Base-by-base conservation (phyloP, 2,797 vertebrate species). In the Sebastes steindachneri region DNA sequence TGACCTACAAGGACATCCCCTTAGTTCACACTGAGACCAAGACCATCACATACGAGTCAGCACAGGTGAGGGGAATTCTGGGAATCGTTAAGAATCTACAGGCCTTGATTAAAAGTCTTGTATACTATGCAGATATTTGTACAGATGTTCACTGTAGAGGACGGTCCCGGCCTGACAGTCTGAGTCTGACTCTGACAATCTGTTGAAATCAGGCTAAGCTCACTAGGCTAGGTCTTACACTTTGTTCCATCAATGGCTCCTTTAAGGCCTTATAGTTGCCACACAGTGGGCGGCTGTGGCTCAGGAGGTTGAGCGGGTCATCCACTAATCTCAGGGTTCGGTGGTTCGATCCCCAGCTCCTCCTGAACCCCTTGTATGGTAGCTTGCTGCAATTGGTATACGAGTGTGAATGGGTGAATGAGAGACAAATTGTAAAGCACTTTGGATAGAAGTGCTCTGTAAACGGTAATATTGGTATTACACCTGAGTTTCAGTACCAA, bases 21-120 rank as follows among this genome's bases (percentile, higher is more conserved):
- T 95, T 99, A n/a, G 96, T 99, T 82, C 98, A 99, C 92, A 99
- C 98, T 0, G 98, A 99, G 91, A 99, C 97, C n/a, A 99, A 99
- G 95, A 99, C 98, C 89, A 98, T 99, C 94, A 99, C 97, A 7
- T 99, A 99, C 0, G 98, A 99, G 93, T 98, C 98, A 77, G 97
- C 97, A 64, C 97, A 98, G 97, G 98, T 99, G 95, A 93, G 90
- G 29, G 33, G 19, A 77, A 48, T 67, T 48, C 70, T 76, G 63
- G 37, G 37, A 41, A 41, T 41, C 14, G 9, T 21, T 53, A 53
- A 53, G 48, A 53, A 53, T 55, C 9, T 26, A 12, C 15, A 73
- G 9, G 25, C 8, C 29, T 19, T 69, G 6, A 9, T 77, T 55
- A 51, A 51, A n/a, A 26, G 7, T 64, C 31, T 53, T 68, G 54